Evolutionary conservation across 2,888 invertebrate genomes (phyloP), one percentile per base, ranked within the genome.

Genomic region (Theristus sp.): DNA sequence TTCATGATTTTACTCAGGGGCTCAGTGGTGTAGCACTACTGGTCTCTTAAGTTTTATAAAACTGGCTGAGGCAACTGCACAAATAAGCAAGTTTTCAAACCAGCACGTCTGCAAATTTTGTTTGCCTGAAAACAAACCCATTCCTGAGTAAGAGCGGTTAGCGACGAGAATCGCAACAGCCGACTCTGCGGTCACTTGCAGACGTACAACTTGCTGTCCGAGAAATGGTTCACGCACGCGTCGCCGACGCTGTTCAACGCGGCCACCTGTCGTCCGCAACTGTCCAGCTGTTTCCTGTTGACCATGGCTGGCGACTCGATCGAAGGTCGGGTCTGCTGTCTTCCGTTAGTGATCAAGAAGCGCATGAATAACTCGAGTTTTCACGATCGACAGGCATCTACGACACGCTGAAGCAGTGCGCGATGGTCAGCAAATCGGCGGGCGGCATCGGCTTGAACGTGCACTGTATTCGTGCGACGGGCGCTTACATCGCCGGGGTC

Each of bases 371-470:
- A n/a, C n/a, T n/a, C n/a, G n/a, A n/a, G n/a, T n/a, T n/a, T n/a
- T n/a, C n/a, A n/a, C n/a, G n/a, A n/a, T n/a, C n/a, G n/a, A n/a
- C 38, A 56, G 57, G 71, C 59, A 71, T 71, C 62, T 71, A 67
- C 65, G 66, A 67, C 56, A 72, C 71, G 22, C 62, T 71, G 52
- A 66, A 67, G 56, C 69, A 67, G 38, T 94, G 94, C 76, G 94
- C 94, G 0, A 78, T 89, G 60, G 91, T 98, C 65, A 94, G 94
- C 0, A 96, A 98, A 77, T 86, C 86, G 29, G 96, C 94, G 26
- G 96, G 98, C 62, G 96, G 96, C 1, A 91, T 98, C 71, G 98
- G 98, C 0, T 76, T 99, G 0, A 93, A 91, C 77, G 84, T 94
- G 0, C 96, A 98, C 75, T 88, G 88, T 72, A 93, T 98, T 66